Conservation (phyloP, 92 coral and sea anemone genomes). For the Phenganax stokvisi region DNA sequence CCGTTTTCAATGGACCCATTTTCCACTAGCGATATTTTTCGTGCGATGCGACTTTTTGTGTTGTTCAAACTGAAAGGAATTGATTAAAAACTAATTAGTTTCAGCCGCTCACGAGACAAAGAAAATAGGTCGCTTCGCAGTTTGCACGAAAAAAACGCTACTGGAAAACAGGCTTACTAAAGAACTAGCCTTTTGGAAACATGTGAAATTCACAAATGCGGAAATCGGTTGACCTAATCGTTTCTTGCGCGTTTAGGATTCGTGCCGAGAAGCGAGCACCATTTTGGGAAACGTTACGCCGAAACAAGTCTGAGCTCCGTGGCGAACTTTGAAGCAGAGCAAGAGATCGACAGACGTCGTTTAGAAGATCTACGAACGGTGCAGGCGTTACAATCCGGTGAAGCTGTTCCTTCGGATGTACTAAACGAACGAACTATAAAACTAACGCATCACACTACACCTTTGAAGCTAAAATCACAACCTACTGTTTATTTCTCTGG, state of each 20-base stretch:
- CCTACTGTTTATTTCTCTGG: slow-evolving; percentile 71
- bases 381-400: slow-evolving; percentile 70
- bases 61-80: too few relatives aligned
- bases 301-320: slow-evolving; percentile 89
- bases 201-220: background rate
- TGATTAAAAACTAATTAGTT: too few relatives aligned
- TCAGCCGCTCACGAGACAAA: too few relatives aligned
- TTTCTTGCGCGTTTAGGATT: slow-evolving; percentile 51
- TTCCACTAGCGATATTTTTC: too few relatives aligned
- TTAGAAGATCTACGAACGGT: slow-evolving; percentile 74
- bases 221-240: background rate
- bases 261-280: slow-evolving; percentile 90
- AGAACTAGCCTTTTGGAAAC: too few relatives aligned
- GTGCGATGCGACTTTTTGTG: too few relatives aligned
- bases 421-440: slow-evolving; percentile 59
- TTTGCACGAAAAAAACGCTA: too few relatives aligned
- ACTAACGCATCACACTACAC: slow-evolving; percentile 63
- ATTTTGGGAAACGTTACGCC: slow-evolving; percentile 87
- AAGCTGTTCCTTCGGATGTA: slow-evolving; percentile 57
- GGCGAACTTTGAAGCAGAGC: slow-evolving; percentile 79
- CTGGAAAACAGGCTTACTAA: too few relatives aligned
- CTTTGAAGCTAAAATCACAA: slow-evolving; percentile 52
- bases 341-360: slow-evolving; percentile 57
- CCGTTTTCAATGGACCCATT: too few relatives aligned
- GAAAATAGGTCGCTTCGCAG: too few relatives aligned